A percentile compares a stretch with the other conserved stretches of the same genome.
phyloP scores from a whole-genome alignment of 2,888 invertebrate genomes.

The Rapana venosa region DNA sequence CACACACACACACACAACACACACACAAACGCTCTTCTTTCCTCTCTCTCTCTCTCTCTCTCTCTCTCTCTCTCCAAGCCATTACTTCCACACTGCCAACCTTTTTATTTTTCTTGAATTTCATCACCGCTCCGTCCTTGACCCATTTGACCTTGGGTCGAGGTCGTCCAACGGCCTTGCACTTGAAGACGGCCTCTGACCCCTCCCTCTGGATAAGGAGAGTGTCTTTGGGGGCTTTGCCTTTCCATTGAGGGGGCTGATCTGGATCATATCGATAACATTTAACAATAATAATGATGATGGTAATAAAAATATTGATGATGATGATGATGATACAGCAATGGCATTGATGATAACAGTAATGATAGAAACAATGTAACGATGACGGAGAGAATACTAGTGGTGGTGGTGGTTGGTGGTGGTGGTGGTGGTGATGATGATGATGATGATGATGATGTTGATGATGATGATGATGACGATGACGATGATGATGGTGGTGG shows the following conservation, averaged over 20 bases:
- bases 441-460: no score
- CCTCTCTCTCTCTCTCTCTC: no score
- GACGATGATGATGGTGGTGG: no score
- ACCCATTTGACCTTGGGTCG: conserved; percentile 50
- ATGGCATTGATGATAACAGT: no score
- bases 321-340: no score
- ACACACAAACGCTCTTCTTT: not conserved
- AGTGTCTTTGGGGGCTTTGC: conserved; percentile 43
- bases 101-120: conserved; percentile 43
- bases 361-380: no score
- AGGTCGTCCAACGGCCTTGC: conserved; percentile 48
- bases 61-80: no score
- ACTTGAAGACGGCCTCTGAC: conserved; percentile 48
- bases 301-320: not conserved
- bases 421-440: no score
- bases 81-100: not conserved
- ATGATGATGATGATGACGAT: no score
- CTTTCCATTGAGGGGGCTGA: conserved; percentile 46
- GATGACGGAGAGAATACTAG: no score
- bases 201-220: conserved; percentile 46
- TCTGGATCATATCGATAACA: not conserved
- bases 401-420: no score
- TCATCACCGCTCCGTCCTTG: conserved; percentile 44
- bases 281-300: not conserved
- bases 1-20: not conserved